Percentiles rank a stretch among this genome's conserved stretches.
Conservation (phyloP, 1,140 invertebrate genomes). For the Drosophila tristis region DNA sequence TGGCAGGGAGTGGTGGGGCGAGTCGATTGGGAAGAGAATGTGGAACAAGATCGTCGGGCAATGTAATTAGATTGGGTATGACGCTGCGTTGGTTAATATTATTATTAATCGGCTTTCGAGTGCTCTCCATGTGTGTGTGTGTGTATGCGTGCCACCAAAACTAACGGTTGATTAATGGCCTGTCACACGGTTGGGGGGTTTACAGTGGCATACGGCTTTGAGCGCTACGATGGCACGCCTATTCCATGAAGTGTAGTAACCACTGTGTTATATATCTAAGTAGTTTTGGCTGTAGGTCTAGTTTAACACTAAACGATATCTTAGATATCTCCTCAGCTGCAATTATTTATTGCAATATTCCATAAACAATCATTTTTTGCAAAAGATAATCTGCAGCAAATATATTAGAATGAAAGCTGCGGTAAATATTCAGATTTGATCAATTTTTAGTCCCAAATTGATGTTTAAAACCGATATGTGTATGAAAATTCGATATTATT, state of each 20-base stretch:
- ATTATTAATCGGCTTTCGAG: constrained; percentile 44
- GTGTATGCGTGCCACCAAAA: constrained; percentile 40
- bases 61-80: constrained; percentile 58
- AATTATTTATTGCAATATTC: too few species aligned
- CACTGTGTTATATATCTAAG: too few species aligned
- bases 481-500: neutral
- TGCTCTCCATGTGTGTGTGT: constrained; percentile 16
- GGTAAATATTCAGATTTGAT: too few species aligned
- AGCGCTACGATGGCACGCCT: too few species aligned
- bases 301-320: neutral
- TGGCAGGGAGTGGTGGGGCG: neutral
- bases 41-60: constrained; percentile 59
- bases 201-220: constrained; percentile 21
- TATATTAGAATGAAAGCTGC: too few species aligned
- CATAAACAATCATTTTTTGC: too few species aligned
- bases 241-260: neutral
- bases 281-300: neutral
- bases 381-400: too few species aligned
- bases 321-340: too few species aligned
- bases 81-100: constrained; percentile 49
- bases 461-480: too few species aligned
- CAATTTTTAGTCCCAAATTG: too few species aligned
- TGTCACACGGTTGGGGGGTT: constrained; percentile 37
- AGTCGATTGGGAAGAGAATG: constrained; percentile 16
- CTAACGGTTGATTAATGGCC: constrained; percentile 57